Conservation (phyloP, 2,888 invertebrate genomes). For the Augochlorella aurata region DNA sequence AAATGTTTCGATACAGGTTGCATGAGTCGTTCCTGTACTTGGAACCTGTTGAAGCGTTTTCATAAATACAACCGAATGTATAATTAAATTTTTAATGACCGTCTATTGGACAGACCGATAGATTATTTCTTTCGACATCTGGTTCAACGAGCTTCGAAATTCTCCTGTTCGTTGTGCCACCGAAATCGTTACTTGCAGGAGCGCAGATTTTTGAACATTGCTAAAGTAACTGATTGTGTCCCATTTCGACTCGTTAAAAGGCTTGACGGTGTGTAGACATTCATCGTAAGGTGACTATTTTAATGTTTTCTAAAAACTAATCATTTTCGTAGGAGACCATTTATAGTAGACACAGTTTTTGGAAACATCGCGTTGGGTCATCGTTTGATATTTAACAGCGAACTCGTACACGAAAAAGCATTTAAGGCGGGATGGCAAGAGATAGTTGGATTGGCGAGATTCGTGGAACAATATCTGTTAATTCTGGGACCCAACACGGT, state of each 20-base stretch:
- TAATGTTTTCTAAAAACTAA: neutral
- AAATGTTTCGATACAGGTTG: conserved; percentile 33
- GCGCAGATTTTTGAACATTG: no score
- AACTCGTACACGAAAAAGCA: conserved; percentile 57
- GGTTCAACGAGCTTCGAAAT: neutral
- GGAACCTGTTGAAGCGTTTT: conserved; percentile 42
- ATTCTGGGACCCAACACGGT: neutral
- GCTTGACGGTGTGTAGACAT: no score
- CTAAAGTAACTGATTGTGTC: no score
- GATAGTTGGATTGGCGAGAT: conserved; percentile 38
- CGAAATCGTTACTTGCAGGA: neutral
- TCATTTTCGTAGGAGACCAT: neutral
- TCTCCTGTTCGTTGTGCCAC: neutral
- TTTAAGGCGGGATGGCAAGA: conserved; percentile 51
- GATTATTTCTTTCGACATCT: conserved; percentile 1
- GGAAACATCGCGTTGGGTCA: neutral
- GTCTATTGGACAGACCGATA: neutral
- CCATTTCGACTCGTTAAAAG: no score
- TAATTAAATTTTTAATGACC: conserved; percentile 34
- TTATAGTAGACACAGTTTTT: neutral
- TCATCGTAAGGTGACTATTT: neutral
- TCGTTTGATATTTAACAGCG: conserved; percentile 26
- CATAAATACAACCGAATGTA: conserved; percentile 34
- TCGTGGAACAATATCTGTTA: neutral
- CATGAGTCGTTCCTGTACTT: conserved; percentile 19